Base-by-base conservation (phyloP, 2,113 vertebrate species). In the Lagopus leucura region DNA sequence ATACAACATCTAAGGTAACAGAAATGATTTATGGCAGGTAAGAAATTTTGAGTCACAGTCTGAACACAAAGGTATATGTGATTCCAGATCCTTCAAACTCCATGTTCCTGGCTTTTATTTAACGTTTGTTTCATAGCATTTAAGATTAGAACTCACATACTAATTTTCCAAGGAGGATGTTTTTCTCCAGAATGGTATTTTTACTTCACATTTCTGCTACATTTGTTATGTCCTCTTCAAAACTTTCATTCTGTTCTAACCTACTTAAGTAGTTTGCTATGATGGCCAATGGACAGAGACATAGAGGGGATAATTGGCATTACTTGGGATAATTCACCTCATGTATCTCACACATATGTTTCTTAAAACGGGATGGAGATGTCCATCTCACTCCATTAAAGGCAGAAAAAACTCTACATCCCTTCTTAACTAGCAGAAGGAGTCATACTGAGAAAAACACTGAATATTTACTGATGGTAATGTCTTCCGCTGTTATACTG, bases 351-450 rank as follows among this genome's bases (percentile, higher is more conserved):
- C 8, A 76, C 3, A 11, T 28, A 2, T 1, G 34, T 30, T 13
- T 82, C 75, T 91, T 45, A 36, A 92, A 91, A 92, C 5, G 6
- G 27, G 19, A 63, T 69, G 43, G 52, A 86, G 32, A 84, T 85
- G 14, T 47, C 15, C 43, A 87, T 6, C 13, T 65, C 30, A 55
- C 10, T 54, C 19, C 13, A 36, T 40, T 40, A 75, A 72, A 76
- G 11, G 18, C 71, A 79, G 21, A 73, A 87, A 36, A 45, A 91
- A 88, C 30, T 73, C 54, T 6, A 52, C 25, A 27, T 28, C n/a
- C 4, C 47, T 58, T 21, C 21, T 67, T 72, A 24, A 66, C 25
- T 77, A 40, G 50, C 61, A 38, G 88, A 85, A 82, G 32, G 11
- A 82, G 18, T 27, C 21, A 48, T 24, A 65, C 1, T 13, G 69